Evolutionary conservation across 2,797 vertebrate species (phyloP).

Genomic region (Argya squamiceps): DNA sequence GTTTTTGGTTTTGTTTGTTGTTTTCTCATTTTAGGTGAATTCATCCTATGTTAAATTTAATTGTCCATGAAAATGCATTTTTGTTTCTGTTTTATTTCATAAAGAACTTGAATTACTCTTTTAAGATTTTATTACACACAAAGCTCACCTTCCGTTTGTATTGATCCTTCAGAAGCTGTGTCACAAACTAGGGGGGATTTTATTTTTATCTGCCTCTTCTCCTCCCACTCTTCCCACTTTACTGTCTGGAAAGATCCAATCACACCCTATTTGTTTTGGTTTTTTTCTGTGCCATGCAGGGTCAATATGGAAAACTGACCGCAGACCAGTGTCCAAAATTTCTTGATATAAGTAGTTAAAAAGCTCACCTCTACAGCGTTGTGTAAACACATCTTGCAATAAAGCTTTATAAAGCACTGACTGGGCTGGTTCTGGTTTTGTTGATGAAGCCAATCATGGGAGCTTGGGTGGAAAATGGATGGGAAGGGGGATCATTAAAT

Average conservation of each 20-base stretch:
- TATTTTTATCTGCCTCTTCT: slow-evolving; percentile 58
- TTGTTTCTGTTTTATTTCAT: slow-evolving; percentile 56
- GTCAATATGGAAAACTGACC: slow-evolving; percentile 71
- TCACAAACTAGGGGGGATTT: slow-evolving; percentile 41
- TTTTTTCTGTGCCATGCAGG: slow-evolving; percentile 75
- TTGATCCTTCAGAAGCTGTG: slow-evolving; percentile 70
- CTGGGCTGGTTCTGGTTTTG: background rate
- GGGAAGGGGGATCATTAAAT: background rate
- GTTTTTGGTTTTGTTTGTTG: slow-evolving; percentile 66
- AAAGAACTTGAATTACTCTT: slow-evolving; percentile 75
- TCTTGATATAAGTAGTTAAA: slow-evolving; percentile 65
- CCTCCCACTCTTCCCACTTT: background rate
- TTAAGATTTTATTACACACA: slow-evolving; percentile 49
- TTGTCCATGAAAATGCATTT: slow-evolving; percentile 69
- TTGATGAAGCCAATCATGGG: background rate
- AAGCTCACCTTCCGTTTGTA: slow-evolving; percentile 56
- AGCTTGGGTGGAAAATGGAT: background rate
- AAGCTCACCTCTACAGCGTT: slow-evolving; percentile 73
- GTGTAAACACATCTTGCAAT: slow-evolving; percentile 83
- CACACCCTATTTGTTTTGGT: background rate
- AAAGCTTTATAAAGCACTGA: slow-evolving; percentile 82
- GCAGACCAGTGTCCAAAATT: slow-evolving; percentile 75
- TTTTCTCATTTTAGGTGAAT: slow-evolving; percentile 72
- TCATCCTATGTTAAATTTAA: slow-evolving; percentile 65
- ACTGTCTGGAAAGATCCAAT: slow-evolving; percentile 11